Evolutionary conservation across 2,888 invertebrate species (phyloP).

Genomic region (Drosophila cyrtoloma): DNA sequence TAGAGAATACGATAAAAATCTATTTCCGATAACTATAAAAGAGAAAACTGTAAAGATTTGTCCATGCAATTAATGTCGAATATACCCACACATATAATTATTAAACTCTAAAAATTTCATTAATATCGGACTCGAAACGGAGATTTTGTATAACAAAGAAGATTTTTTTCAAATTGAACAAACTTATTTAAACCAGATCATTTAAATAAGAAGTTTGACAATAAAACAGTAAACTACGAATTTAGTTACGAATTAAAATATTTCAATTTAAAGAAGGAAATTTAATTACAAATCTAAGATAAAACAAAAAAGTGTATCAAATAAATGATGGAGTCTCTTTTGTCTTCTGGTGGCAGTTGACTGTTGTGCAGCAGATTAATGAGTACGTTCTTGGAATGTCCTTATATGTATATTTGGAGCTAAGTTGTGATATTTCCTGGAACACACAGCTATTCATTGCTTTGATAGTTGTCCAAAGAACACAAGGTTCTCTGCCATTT

Average conservation of each 20-base stretch:
- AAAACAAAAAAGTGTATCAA: neutral
- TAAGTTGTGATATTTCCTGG: neutral
- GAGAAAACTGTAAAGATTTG: neutral
- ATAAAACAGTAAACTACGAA: neutral
- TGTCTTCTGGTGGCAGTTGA: neutral
- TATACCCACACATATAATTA: neutral
- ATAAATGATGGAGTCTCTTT: neutral
- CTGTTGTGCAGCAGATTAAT: neutral
- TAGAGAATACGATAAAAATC: neutral
- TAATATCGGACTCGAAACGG: neutral
- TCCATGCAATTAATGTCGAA: neutral
- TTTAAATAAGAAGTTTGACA: neutral
- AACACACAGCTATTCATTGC: neutral
- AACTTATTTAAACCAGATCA: neutral
- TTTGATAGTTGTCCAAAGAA: no score
- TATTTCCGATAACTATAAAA: neutral
- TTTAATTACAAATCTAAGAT: neutral
- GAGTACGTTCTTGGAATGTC: neutral
- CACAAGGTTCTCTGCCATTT: no score
- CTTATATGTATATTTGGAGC: neutral
- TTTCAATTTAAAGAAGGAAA: neutral
- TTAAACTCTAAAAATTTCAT: neutral
- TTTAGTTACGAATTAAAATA: accelerated
- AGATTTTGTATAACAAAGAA: accelerated
- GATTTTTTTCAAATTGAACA: neutral